Conservation (phyloP, 2,113 vertebrate genomes). For the Meles meles region DNA sequence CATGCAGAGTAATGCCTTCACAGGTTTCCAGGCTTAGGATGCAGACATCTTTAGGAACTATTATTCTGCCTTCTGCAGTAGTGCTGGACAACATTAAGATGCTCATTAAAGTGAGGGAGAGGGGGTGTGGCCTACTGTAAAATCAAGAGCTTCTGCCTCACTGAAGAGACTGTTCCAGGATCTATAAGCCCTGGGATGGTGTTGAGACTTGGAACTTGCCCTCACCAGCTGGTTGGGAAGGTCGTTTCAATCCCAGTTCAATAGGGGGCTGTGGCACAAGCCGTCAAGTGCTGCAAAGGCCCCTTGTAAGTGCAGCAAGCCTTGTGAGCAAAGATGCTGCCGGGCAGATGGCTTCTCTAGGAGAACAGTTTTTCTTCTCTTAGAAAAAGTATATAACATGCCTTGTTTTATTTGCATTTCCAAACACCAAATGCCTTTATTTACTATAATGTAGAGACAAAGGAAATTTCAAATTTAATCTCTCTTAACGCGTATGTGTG, state of each 20-base stretch:
- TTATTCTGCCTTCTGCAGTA: not conserved
- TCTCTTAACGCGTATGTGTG: not conserved
- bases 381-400: not conserved
- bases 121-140: not conserved
- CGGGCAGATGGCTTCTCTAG: conserved; percentile 21
- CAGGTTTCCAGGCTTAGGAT: not conserved
- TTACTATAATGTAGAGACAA: conserved; percentile 51
- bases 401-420: conserved; percentile 51
- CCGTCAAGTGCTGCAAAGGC: not conserved
- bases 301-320: not conserved
- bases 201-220: too few species aligned
- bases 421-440: conserved; percentile 63
- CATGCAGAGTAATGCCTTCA: not conserved
- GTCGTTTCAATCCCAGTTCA: not conserved
- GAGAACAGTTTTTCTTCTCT: conserved; percentile 13
- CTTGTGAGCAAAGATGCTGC: not conserved
- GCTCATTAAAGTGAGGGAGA: not conserved
- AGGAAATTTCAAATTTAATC: not conserved
- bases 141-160: not conserved
- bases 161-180: not conserved
- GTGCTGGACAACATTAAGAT: not conserved
- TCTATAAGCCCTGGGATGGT: rapidly evolving
- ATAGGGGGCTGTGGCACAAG: rapidly evolving
- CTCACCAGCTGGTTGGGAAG: not conserved
- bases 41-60: not conserved